Percentiles rank a stretch among this genome's conserved stretches.
These are phyloP conservation scores for Emys orbicularis DNA, from an alignment of 2,797 vertebrate genomes.

Conservation along the genomic window DNA sequence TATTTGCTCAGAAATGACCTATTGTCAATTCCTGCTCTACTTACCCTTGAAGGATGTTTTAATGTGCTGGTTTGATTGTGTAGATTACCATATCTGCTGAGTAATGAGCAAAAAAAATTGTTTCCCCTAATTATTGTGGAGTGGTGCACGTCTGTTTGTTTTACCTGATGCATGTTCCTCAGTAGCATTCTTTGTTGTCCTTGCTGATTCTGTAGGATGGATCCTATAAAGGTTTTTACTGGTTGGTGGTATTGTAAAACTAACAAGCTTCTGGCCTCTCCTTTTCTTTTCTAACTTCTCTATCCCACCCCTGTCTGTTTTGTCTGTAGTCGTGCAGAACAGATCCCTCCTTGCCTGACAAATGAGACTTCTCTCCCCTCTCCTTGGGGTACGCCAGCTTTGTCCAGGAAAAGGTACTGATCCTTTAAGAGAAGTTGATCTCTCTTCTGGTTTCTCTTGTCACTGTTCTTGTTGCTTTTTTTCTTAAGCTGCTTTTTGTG, in stretches of 20 bases:
- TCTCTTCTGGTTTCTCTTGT: slow-evolving; percentile 43
- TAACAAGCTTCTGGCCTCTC: slow-evolving; percentile 78
- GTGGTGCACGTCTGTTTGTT: not conserved
- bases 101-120: not conserved
- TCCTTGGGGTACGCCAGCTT: slow-evolving; percentile 97
- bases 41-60: not conserved
- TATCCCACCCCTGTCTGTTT: slow-evolving; percentile 84
- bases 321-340: slow-evolving; percentile 95
- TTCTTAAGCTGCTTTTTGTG: not conserved
- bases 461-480: not conserved
- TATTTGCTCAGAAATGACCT: not conserved
- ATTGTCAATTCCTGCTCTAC: not conserved
- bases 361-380: slow-evolving; percentile 99
- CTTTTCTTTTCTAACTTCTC: slow-evolving; percentile 83
- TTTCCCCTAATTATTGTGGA: not conserved
- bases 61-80: not conserved
- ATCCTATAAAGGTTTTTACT: slow-evolving; percentile 26
- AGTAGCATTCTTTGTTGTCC: slow-evolving; percentile 24
- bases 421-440: slow-evolving; percentile 69
- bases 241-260: slow-evolving; percentile 73
- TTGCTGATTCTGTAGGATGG: slow-evolving; percentile 25
- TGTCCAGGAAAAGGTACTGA: slow-evolving; percentile 98
- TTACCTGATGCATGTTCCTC: not conserved
- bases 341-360: slow-evolving; percentile 98
- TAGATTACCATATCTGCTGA: not conserved